These are phyloP conservation scores for Marmota monax DNA, from an alignment of 2,113 vertebrate genomes.

Conservation along the genomic window DNA sequence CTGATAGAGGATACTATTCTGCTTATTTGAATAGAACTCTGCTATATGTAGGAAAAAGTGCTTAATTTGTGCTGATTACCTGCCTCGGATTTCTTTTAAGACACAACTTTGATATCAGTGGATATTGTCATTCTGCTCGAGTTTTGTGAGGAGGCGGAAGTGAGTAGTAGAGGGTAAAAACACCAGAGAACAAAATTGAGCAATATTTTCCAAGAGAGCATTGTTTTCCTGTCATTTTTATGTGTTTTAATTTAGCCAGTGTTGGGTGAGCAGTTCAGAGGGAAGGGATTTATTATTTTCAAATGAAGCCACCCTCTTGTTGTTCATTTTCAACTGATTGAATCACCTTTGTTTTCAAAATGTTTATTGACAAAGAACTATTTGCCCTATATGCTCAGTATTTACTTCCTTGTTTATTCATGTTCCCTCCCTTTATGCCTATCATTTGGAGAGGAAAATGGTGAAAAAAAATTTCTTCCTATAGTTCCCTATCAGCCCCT, in stretches of 20 bases:
- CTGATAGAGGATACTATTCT: background rate
- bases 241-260: conserved; percentile 79
- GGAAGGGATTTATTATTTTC: conserved; percentile 74
- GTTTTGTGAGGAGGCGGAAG: conserved; percentile 60
- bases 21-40: conserved; percentile 32
- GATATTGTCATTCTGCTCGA: conserved; percentile 31
- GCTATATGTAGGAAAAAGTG: background rate
- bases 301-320: conserved; percentile 51
- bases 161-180: conserved; percentile 53
- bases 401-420: background rate
- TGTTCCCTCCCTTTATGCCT: background rate
- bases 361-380: background rate
- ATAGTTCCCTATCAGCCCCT: background rate
- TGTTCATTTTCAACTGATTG: conserved; percentile 60
- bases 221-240: conserved; percentile 80
- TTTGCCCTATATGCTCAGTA: background rate
- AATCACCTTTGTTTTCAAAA: conserved; percentile 44
- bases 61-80: background rate
- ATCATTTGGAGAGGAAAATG: conserved; percentile 17
- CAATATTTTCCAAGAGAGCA: conserved; percentile 73
- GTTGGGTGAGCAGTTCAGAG: conserved; percentile 62
- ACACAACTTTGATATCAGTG: background rate
- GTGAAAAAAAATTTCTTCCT: background rate
- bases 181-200: conserved; percentile 68
- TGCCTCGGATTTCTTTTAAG: conserved; percentile 38